Base-by-base conservation (phyloP, 2,797 vertebrate species). In the Scolopax rusticola region DNA sequence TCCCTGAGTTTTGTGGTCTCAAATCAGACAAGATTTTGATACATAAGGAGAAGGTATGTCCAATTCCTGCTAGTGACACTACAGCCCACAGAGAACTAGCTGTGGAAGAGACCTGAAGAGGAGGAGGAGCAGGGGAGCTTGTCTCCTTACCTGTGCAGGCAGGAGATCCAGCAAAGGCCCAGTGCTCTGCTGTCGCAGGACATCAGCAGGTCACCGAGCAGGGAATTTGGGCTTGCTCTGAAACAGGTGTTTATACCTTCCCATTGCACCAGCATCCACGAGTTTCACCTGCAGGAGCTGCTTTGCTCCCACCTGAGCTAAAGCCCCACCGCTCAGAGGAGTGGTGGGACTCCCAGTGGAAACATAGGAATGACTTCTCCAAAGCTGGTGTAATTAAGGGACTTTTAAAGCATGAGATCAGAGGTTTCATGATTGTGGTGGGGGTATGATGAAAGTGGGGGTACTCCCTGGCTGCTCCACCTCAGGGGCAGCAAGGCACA, bases 121-220 rank as follows among this genome's bases (percentile, higher is more conserved):
- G 5, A 54, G 28, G 10, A 71, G 32, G 33, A 65, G 30, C 60
- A 40, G 15, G 7, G 5, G 13, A 68, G 2, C 8, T 41, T 12
- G 16, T 21, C 15, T 57, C 36, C 63, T 84, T 8, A 25, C 67
- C 33, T 85, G 38, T 32, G 11, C 45, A 65, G 38, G 30, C 23
- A 3, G 3, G 27, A 50, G 56, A 0, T 12, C 5, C 24, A 53
- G 15, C 0, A 16, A 64, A 64, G 11, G 20, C 33, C n/a, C 53
- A 7, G 27, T 6, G 14, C 30, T 45, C 25, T 7, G 0, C 19
- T 1, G 6, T 36, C 8, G 6, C 3, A 1, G 7, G 14, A 36
- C 16, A 2, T 0, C 38, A 2, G 1, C 0, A 8, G 12, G 18
- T 11, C 14, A 23, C 0, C 0, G 8, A 54, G 45, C 64, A 50